phyloP scores from a whole-genome alignment of 2,888 invertebrate genomes.

The Phengaris arion region DNA sequence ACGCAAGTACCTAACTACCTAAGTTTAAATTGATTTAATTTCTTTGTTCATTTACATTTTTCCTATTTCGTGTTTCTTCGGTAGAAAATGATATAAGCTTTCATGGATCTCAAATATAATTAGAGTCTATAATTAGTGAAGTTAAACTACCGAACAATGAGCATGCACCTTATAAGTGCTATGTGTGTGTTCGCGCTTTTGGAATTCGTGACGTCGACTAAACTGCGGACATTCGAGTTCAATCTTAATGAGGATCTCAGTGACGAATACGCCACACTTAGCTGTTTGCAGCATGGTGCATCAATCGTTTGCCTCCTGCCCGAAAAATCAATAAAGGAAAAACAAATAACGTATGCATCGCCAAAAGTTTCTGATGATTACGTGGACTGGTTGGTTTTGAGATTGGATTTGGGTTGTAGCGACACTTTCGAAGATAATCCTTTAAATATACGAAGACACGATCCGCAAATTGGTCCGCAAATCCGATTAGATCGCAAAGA shows the following conservation, averaged over 20 bases:
- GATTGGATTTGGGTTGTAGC: not conserved
- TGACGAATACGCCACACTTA: not conserved
- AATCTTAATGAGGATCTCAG: not conserved
- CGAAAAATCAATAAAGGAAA: not conserved
- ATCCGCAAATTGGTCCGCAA: no score
- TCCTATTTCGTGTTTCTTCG: not conserved
- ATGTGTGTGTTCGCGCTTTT: not conserved
- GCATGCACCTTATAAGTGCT: not conserved
- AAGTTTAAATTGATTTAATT: no score
- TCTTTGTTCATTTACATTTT: not conserved
- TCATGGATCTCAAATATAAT: not conserved
- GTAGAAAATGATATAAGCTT: not conserved
- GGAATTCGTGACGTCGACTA: not conserved
- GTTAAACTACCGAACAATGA: not conserved
- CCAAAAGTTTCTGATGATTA: constrained; percentile 37
- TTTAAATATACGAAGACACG: not conserved
- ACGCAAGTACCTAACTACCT: no score
- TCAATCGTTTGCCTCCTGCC: not conserved
- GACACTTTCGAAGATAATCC: not conserved
- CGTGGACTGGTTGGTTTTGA: constrained; percentile 36
- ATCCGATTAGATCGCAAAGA: no score
- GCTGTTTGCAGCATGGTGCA: not conserved
- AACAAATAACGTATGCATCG: not conserved
- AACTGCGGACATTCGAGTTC: not conserved
- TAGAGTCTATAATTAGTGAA: not conserved